A percentile compares a stretch with the other conserved stretches of the same genome.
Evolutionary conservation across 35 echinoderm and acorn worm genomes (phyloP).

Genomic region (Heliocidaris tuberculata): DNA sequence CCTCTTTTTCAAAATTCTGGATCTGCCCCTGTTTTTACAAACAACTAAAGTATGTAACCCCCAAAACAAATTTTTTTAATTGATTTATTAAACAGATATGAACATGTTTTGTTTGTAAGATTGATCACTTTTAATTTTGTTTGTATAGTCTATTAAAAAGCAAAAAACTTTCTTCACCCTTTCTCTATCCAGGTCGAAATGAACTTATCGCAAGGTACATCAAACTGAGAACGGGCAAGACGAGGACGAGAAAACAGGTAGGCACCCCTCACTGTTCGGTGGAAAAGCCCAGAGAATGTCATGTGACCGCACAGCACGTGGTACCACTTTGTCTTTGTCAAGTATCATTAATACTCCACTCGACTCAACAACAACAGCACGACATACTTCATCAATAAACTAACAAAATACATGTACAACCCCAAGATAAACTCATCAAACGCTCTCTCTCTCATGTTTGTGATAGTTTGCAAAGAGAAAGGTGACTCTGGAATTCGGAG

Average conservation of each 20-base stretch:
- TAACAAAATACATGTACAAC: not conserved
- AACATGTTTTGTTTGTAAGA: no score
- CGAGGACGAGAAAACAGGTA: constrained; percentile 99
- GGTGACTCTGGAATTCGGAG: not conserved
- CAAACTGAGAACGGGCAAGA: constrained; percentile 96
- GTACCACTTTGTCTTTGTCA: not conserved
- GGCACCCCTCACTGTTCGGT: not conserved
- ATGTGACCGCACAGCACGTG: not conserved
- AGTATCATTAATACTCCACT: not conserved
- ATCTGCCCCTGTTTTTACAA: no score
- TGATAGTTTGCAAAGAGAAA: not conserved
- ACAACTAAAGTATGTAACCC: no score
- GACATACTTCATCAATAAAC: not conserved
- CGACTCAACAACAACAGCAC: not conserved
- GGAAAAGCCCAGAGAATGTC: not conserved
- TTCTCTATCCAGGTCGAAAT: constrained; percentile 73
- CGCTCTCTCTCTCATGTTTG: not conserved
- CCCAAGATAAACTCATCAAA: not conserved
- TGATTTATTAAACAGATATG: no score
- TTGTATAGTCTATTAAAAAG: no score
- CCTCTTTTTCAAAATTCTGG: no score
- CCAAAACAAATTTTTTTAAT: no score
- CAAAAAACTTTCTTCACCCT: not conserved
- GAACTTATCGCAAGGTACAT: constrained; percentile 99
- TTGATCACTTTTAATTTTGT: no score